Percentiles rank a stretch among this genome's conserved stretches.
Conservation (phyloP, 2,113 vertebrate species). For the Micromys minutus region DNA sequence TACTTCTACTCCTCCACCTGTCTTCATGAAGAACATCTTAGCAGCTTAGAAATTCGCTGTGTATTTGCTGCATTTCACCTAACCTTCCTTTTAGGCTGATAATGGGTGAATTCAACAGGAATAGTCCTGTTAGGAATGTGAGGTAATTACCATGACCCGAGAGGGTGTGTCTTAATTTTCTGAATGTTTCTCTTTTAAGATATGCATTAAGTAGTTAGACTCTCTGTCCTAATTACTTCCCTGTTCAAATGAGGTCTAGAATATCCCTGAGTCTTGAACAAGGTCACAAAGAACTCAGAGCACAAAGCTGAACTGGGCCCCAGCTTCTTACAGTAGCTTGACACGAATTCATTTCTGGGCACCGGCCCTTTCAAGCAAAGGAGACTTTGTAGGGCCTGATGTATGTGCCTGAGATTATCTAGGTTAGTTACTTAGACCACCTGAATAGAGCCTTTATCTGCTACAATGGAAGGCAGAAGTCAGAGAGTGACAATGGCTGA, state of each 20-base stretch:
- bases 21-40: not conserved
- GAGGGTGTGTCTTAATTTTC: not conserved
- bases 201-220: not conserved
- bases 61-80: not conserved
- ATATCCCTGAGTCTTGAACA: not conserved
- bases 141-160: not conserved
- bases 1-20: not conserved
- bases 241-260: not conserved
- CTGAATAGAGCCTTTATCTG: not conserved
- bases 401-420: not conserved
- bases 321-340: not conserved
- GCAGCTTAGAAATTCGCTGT: not conserved
- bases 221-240: not conserved
- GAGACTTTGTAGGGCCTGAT: not conserved
- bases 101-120: not conserved
- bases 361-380: not conserved
- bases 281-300: not conserved
- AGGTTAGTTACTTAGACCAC: not conserved
- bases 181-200: not conserved
- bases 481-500: not conserved
- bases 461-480: not conserved
- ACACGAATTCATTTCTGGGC: rapidly evolving
- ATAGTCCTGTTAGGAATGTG: not conserved
- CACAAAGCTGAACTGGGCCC: no score
- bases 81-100: not conserved